phyloP scores from a whole-genome alignment of 2,797 vertebrate species.

The Acropternis orthonyx region DNA sequence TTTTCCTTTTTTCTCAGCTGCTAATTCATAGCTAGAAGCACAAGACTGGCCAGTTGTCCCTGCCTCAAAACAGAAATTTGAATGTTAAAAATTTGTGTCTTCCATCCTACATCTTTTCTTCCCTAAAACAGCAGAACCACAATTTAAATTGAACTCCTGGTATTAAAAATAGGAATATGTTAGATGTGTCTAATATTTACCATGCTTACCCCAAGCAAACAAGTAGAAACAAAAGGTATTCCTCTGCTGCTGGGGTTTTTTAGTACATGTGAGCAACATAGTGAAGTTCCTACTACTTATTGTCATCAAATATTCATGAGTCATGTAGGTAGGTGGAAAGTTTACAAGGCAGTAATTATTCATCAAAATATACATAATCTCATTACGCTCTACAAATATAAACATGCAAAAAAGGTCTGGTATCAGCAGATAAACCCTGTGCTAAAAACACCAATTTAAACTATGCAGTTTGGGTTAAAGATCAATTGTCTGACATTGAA shows the following conservation, averaged over 20 bases:
- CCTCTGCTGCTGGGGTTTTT: background rate
- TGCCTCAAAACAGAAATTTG: background rate
- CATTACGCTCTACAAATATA: background rate
- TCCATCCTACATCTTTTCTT: background rate
- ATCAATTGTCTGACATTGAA: background rate
- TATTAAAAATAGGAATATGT: background rate
- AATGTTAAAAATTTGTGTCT: background rate
- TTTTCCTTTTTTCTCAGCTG: background rate
- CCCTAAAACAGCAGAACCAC: background rate
- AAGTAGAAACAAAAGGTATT: background rate
- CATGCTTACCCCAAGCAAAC: background rate
- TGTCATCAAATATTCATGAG: constrained; percentile 46
- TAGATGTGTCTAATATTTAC: background rate
- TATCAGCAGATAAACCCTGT: background rate
- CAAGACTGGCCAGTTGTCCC: accelerated
- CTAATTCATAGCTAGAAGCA: background rate
- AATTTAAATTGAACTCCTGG: background rate
- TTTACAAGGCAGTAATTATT: constrained; percentile 4
- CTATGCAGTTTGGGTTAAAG: background rate
- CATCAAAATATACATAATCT: constrained; percentile 12
- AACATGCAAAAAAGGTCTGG: background rate
- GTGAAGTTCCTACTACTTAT: constrained; percentile 27
- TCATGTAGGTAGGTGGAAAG: background rate
- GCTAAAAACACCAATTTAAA: background rate
- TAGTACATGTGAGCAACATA: background rate